phyloP scores from a whole-genome alignment of 2,888 invertebrate species.

The Acanthoscelides obtectus region DNA sequence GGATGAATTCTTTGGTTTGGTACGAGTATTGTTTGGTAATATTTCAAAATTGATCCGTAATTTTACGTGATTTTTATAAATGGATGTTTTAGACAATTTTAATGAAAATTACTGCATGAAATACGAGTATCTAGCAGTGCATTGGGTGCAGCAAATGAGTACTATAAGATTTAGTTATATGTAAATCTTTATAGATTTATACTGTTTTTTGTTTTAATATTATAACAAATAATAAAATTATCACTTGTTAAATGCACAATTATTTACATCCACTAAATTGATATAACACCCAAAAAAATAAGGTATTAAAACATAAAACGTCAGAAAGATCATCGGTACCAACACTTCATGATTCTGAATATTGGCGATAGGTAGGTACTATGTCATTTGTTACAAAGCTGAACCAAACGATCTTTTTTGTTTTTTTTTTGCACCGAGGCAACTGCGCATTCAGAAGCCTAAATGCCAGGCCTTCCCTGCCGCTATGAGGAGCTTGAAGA shows the following conservation, averaged over 20 bases:
- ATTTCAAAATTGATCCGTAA: neutral
- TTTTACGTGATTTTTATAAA: neutral
- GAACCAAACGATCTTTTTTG: too few relatives aligned
- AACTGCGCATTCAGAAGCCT: too few relatives aligned
- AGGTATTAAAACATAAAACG: too few relatives aligned
- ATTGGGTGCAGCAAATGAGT: neutral
- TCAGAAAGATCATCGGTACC: too few relatives aligned
- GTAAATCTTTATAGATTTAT: conserved; percentile 29
- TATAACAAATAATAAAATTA: conserved; percentile 37
- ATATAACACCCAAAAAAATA: too few relatives aligned
- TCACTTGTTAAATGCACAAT: conserved; percentile 27
- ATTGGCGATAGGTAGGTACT: too few relatives aligned
- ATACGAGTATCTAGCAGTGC: neutral
- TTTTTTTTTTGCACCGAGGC: too few relatives aligned
- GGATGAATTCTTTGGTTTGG: neutral
- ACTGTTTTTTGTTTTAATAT: conserved; percentile 37
- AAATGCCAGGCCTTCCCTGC: too few relatives aligned
- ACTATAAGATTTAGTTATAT: conserved; percentile 6
- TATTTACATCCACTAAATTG: neutral
- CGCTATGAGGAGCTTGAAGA: too few relatives aligned
- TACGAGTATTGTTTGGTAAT: neutral
- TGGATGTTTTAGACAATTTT: conserved; percentile 2
- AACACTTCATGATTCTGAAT: too few relatives aligned
- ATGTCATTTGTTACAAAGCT: too few relatives aligned
- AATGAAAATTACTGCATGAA: conserved; percentile 3